Evolutionary conservation across 2,113 vertebrate species (phyloP), one percentile per base, ranked within the genome.

Genomic region (Takifugu flavidus): DNA sequence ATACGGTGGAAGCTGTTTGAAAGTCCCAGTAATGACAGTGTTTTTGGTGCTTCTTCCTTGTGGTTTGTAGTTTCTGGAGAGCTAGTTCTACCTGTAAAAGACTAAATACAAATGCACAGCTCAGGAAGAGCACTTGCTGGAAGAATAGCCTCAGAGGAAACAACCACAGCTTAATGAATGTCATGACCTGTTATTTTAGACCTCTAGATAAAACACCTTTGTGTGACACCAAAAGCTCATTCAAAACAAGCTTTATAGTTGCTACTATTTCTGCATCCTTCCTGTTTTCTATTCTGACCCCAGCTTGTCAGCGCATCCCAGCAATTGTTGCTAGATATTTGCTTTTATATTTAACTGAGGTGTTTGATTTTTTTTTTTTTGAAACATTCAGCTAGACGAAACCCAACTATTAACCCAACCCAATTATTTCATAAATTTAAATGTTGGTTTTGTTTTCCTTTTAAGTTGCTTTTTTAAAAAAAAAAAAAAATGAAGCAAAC

Each of bases 141-240:
- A 65, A 50, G 53, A 42, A 49, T 25, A 60, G 62, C n/a, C 5
- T 49, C 1, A 54, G 56, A 66, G 60, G 58, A 80, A 74, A 72
- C 53, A 55, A 13, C 52, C 77, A 59, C 56, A 57, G 49, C 34
- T 39, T 13, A 75, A 28, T 25, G 39, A 7, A 60, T 63, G 49
- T 55, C 42, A 31, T 53, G 1, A 29, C 1, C 61, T 58, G 27
- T 44, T 54, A 46, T 2, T 47, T 13, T 45, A 53, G 13, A 44
- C 12, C 31, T 47, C 7, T 72, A n/a, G n/a, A 15, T 6, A 47
- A 47, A 51, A 39, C 13, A 1, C 31, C 47, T 59, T 67, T 74
- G 56, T 67, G 52, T 49, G 59, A 12, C 49, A 53, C 47, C 29
- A 26, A 61, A 56, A 78, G 50, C 44, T 53, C 6, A 27, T 62